A percentile compares a stretch with the other conserved stretches of the same genome.
These are phyloP conservation scores for Automeris io DNA, from an alignment of 2,888 invertebrate genomes.

Conservation along the genomic window DNA sequence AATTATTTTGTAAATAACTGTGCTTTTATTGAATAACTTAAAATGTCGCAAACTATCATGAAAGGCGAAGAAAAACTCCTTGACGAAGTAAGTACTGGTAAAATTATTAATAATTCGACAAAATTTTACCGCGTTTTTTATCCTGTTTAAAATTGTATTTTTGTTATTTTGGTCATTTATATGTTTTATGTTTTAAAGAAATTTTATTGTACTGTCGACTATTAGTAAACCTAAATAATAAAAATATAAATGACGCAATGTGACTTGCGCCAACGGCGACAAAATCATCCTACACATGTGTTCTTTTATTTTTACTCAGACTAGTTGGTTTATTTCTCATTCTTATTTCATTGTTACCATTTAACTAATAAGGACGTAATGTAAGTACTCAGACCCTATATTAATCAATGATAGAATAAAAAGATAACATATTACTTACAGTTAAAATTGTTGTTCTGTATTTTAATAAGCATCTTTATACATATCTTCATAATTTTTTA, in stretches of 20 bases:
- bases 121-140: background rate
- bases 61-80: slow-evolving; percentile 75
- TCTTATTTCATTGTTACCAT: too few species aligned
- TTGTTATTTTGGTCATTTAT: background rate
- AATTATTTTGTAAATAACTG: background rate
- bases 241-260: slow-evolving; percentile 34
- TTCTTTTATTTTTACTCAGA: too few species aligned
- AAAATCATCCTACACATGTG: too few species aligned
- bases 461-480: too few species aligned
- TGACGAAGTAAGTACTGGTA: slow-evolving; percentile 79
- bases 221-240: background rate
- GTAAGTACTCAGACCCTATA: too few species aligned
- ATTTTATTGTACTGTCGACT: background rate
- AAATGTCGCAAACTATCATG: slow-evolving; percentile 50
- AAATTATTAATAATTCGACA: background rate
- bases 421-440: too few species aligned
- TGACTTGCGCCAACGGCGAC: slow-evolving; percentile 7
- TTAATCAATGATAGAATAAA: too few species aligned
- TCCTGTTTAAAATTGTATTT: background rate
- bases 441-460: too few species aligned
- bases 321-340: too few species aligned
- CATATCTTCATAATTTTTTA: too few species aligned
- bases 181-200: background rate
- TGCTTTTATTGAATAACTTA: slow-evolving; percentile 10
- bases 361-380: too few species aligned